phyloP scores from a whole-genome alignment of 2,888 invertebrate genomes.

The Pseudococcus viburni region DNA sequence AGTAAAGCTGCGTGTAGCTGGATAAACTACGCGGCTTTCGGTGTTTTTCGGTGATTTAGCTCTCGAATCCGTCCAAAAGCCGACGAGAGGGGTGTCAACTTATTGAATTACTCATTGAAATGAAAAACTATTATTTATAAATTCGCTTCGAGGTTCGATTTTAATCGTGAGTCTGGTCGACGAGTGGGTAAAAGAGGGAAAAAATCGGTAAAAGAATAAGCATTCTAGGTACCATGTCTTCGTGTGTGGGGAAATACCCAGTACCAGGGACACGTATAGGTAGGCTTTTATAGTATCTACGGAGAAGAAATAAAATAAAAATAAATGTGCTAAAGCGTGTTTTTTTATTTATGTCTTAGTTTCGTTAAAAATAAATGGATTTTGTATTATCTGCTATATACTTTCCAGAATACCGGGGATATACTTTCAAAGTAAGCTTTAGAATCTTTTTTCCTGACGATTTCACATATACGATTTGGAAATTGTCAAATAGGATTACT shows the following conservation, averaged over 20 bases:
- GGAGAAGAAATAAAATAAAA: conserved; percentile 6
- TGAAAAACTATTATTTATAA: conserved; percentile 1
- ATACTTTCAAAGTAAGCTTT: conserved; percentile 27
- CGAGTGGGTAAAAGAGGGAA: background rate
- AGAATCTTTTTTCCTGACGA: conserved; percentile 35
- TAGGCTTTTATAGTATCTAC: background rate
- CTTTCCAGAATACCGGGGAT: background rate
- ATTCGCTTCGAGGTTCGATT: background rate
- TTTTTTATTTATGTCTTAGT: conserved; percentile 35
- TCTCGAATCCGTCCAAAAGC: background rate
- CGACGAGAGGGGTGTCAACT: background rate
- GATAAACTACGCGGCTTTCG: background rate
- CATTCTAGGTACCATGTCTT: background rate
- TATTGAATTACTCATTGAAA: conserved; percentile 1
- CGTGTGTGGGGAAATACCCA: background rate
- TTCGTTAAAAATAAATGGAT: conserved; percentile 35
- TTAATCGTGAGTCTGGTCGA: background rate
- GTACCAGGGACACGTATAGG: background rate
- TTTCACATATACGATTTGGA: conserved; percentile 22
- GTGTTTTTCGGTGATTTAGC: background rate
- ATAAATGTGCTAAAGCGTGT: conserved; percentile 5
- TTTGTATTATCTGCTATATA: conserved; percentile 22
- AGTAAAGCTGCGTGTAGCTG: background rate
- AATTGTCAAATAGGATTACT: conserved; percentile 31
- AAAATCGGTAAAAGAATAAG: background rate